These are phyloP conservation scores for Columba guinea DNA, from an alignment of 2,797 vertebrate species.

Conservation along the genomic window DNA sequence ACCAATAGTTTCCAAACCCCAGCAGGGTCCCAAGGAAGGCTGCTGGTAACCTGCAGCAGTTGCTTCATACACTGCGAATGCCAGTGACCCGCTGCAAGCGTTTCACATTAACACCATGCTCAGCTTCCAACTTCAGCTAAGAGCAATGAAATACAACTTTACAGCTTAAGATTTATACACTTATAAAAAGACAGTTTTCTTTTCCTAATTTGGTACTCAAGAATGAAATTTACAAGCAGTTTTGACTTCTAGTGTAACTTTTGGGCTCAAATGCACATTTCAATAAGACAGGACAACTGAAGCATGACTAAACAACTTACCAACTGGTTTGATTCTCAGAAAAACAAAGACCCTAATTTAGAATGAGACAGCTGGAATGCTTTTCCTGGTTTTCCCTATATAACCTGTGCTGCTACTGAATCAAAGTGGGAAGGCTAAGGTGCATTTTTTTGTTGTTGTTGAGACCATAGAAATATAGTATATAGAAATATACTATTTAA, in stretches of 20 bases:
- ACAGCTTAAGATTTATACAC: background rate
- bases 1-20: background rate
- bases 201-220: background rate
- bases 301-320: background rate
- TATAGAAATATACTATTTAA: background rate
- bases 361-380: background rate
- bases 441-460: background rate
- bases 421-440: background rate
- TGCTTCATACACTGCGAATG: background rate
- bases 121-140: background rate
- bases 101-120: background rate
- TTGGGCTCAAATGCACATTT: background rate
- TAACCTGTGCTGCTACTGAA: background rate
- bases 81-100: background rate
- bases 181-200: background rate
- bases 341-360: background rate
- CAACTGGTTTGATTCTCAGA: background rate
- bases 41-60: background rate
- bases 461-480: background rate
- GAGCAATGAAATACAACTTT: background rate
- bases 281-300: background rate
- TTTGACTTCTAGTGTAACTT: background rate
- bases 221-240: background rate
- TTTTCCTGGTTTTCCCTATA: background rate
- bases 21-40: background rate